Base-by-base conservation (phyloP, 64 coral and sea anemone species). In the Pocillopora damicornis region DNA sequence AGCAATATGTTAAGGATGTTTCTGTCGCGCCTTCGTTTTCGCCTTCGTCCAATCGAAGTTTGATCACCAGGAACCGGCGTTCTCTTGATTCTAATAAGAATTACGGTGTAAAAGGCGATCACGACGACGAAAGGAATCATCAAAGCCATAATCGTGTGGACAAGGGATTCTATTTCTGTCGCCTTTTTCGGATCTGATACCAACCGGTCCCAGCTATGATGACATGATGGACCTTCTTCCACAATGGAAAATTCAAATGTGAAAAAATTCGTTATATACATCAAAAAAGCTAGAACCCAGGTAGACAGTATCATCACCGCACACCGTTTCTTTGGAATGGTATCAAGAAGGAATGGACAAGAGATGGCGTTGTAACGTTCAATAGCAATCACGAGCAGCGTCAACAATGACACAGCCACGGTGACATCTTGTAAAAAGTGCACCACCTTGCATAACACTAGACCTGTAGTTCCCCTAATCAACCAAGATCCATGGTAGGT, bases 351-450 rank as follows among this genome's bases (percentile, higher is more conserved):
- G 13, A 85, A 17, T 15, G 18, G 81, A 73, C 81, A 1, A 68
- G 81, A 72, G 26, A 85, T 85, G 13, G 81, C 81, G 42, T 73
- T 13, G 61, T 85, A 85, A 9, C 65, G 81, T 38, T 85, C 81
- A 14, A 58, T 73, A 37, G 81, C 81, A 73, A 85, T 85, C 38
- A 73, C 57, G 11, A 85, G 61, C 20, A 85, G 22, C 63, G 37
- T 72, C 18, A 85, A 20, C 36, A 85, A 58, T 22, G 64, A 85
- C 17, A 85, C 81, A 1, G 37, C 81, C 14, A 85, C 65, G 26
- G 64, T 85, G 16, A 85, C 65, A 14, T 85, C 81, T 68, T 83
- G 62, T 13, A 83, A 23, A 71, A 83, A 83, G 62, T 9, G 22
- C 37, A 58, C 81, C 69, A 45, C 16, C 20, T 85, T 85, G 65